phyloP scores from a whole-genome alignment of 2,888 invertebrate genomes.

The Apodemia mormo region DNA sequence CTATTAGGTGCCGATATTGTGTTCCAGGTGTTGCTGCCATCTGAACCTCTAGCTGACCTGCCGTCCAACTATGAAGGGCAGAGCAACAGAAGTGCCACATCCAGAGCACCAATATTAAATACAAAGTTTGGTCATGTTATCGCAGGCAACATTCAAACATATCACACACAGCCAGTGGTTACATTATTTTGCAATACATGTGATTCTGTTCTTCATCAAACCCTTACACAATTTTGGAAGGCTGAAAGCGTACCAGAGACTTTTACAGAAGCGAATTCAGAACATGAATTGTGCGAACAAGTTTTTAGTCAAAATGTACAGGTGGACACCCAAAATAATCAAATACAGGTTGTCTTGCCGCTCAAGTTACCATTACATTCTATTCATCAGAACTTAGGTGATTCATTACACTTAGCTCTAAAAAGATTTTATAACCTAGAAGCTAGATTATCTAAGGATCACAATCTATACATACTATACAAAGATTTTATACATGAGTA shows the following conservation, averaged over 20 bases:
- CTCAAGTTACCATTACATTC: slow-evolving; percentile 24
- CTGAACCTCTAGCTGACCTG: background rate
- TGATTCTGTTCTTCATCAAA: no score
- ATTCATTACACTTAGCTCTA: slow-evolving; percentile 23
- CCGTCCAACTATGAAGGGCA: no score
- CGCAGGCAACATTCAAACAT: no score
- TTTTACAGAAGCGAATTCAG: slow-evolving; percentile 14
- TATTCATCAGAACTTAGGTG: slow-evolving; percentile 20
- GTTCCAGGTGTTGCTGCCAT: background rate
- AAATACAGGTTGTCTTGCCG: slow-evolving; percentile 23
- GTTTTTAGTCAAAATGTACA: slow-evolving; percentile 21
- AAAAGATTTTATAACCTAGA: slow-evolving; percentile 24
- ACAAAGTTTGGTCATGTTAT: no score
- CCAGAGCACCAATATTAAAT: no score
- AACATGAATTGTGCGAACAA: slow-evolving; percentile 19
- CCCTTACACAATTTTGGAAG: background rate
- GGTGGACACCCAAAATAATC: background rate
- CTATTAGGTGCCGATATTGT: background rate
- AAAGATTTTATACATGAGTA: no score
- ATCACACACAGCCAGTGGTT: no score
- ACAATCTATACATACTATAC: no score
- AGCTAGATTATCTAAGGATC: background rate
- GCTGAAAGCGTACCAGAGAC: slow-evolving; percentile 22
- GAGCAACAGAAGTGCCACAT: no score
- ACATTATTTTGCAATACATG: no score